phyloP scores from a whole-genome alignment of 2,888 invertebrate genomes.

The Acholoe squamosa region DNA sequence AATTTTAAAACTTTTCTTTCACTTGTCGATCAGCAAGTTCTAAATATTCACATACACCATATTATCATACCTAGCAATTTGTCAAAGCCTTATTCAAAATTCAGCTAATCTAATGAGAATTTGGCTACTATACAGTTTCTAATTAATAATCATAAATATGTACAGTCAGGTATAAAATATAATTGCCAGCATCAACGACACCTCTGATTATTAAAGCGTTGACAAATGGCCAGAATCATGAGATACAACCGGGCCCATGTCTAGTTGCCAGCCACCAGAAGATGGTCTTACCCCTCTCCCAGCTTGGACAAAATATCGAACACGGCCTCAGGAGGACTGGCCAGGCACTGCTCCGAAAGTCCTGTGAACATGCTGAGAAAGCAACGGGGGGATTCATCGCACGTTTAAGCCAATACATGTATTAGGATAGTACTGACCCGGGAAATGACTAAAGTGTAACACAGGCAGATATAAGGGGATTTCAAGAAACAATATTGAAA shows the following conservation, averaged over 20 bases:
- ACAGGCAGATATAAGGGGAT: neutral
- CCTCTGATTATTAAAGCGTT: no score
- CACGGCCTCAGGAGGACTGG: constrained; percentile 98
- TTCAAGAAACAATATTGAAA: neutral
- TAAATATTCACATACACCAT: no score
- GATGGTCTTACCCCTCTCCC: constrained; percentile 92
- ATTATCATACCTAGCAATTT: no score
- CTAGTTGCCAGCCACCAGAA: neutral
- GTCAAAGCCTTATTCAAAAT: no score
- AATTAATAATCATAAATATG: no score
- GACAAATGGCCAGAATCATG: no score
- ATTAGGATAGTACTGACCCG: neutral
- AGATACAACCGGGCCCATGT: neutral
- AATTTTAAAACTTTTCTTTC: no score
- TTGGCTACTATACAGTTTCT: no score
- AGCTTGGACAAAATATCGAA: constrained; percentile 99
- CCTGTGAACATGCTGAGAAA: constrained; percentile 33
- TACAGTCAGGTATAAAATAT: no score
- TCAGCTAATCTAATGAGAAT: no score
- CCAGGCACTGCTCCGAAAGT: constrained; percentile 92
- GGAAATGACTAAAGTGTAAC: neutral
- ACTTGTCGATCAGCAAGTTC: no score
- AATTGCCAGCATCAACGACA: no score
- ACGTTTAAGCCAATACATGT: neutral
- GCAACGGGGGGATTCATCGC: constrained; percentile 2